Evolutionary conservation across 2,113 vertebrate species (phyloP).

Genomic region (Brienomyrus longianalis): DNA sequence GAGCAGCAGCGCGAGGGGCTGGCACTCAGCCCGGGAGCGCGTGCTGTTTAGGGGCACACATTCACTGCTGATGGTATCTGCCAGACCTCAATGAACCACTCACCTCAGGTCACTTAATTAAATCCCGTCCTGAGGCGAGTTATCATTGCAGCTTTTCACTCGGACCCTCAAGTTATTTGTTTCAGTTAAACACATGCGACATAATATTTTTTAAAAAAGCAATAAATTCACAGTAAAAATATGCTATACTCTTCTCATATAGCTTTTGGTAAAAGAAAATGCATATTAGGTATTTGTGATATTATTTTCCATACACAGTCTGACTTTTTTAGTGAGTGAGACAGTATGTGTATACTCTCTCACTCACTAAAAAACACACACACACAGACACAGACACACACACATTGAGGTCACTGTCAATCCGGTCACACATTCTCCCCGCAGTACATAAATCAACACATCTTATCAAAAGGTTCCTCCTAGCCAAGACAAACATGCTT

Average conservation of each 20-base stretch:
- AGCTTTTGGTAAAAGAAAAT: conserved; percentile 1
- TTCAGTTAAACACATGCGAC: not conserved
- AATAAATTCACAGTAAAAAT: not conserved
- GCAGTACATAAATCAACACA: not conserved
- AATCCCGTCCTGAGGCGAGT: not conserved
- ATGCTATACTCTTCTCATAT: not conserved
- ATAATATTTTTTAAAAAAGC: not conserved
- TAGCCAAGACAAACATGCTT: not conserved
- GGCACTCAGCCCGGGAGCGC: not conserved
- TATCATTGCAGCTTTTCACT: not conserved
- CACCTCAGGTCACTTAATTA: not conserved
- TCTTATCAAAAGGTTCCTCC: not conserved
- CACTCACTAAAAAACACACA: not conserved
- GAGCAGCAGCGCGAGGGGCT: not conserved
- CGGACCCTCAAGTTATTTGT: not conserved
- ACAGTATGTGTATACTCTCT: not conserved
- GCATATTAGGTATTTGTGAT: not conserved
- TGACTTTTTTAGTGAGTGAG: not conserved
- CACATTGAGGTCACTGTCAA: not conserved
- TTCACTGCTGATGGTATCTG: not conserved
- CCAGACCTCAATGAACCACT: not conserved
- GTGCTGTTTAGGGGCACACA: not conserved
- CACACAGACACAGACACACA: not conserved
- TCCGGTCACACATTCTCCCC: not conserved
- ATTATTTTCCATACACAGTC: not conserved